A percentile compares a stretch with the other conserved stretches of the same genome.
Evolutionary conservation across 2,797 vertebrate species (phyloP).

Genomic region (Cossypha dichroa): DNA sequence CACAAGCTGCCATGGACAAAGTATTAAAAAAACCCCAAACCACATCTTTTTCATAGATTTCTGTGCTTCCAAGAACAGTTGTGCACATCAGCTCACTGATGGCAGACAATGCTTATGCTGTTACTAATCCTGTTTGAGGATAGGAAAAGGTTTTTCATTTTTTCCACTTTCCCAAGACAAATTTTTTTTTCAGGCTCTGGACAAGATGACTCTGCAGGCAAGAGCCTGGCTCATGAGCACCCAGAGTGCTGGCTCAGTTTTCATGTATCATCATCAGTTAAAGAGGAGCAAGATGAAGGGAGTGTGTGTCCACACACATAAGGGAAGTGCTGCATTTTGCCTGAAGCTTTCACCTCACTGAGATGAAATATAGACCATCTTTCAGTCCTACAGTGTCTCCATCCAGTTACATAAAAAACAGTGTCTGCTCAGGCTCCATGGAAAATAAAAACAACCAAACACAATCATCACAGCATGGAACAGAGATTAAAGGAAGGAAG

Average conservation of each 20-base stretch:
- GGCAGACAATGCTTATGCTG: not conserved
- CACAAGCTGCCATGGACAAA: not conserved
- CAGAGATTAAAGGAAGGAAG: slow-evolving; percentile 57
- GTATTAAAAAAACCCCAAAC: not conserved
- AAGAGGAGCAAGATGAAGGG: not conserved
- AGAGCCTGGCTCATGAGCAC: not conserved
- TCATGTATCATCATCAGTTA: not conserved
- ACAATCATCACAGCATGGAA: not conserved
- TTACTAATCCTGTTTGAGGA: not conserved
- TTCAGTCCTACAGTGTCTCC: not conserved
- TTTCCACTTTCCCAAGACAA: not conserved
- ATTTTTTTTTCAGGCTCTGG: not conserved
- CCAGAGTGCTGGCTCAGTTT: not conserved
- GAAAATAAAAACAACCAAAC: slow-evolving; percentile 37
- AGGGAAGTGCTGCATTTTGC: not conserved
- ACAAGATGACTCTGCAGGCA: not conserved
- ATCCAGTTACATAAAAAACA: not conserved
- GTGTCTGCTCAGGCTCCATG: not conserved
- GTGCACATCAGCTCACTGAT: not conserved
- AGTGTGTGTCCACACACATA: accelerated
- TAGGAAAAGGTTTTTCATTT: not conserved
- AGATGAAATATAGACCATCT: not conserved
- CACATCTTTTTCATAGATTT: not conserved
- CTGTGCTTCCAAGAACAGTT: not conserved
- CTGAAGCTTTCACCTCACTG: not conserved